Evolutionary conservation across 2,888 invertebrate species (phyloP).

Genomic region (Coleophora deauratella): DNA sequence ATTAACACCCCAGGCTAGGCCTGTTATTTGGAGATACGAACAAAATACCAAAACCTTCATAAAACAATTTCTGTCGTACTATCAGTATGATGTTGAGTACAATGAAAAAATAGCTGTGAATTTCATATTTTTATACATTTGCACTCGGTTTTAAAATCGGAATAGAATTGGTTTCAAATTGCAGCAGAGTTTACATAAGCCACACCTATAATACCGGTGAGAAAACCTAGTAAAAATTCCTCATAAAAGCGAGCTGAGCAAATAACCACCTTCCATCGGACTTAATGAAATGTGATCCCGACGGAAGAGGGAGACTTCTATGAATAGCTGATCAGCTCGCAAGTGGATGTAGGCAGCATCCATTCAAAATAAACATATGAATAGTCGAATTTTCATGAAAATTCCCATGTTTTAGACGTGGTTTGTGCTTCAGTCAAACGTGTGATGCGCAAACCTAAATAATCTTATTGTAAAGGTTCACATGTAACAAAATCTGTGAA

Average conservation of each 20-base stretch:
- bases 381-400: not conserved
- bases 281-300: slow-evolving; percentile 4
- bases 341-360: not conserved
- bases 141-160: not conserved
- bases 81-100: no score
- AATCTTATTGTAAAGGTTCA: no score
- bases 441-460: no score
- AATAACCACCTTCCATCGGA: not conserved
- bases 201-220: not conserved
- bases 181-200: not conserved
- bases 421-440: not conserved
- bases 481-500: not conserved
- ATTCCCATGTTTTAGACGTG: not conserved
- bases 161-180: not conserved
- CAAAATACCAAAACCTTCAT: no score
- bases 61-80: no score
- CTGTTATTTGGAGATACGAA: no score
- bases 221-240: not conserved
- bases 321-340: slow-evolving; percentile 7
- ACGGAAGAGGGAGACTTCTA: not conserved
- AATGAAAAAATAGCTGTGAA: no score
- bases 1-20: no score
- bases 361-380: not conserved
- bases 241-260: not conserved
- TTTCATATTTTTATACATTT: no score